These are phyloP conservation scores for Lepilemur ruficaudatus DNA, from an alignment of 2,797 vertebrate species.

Conservation along the genomic window DNA sequence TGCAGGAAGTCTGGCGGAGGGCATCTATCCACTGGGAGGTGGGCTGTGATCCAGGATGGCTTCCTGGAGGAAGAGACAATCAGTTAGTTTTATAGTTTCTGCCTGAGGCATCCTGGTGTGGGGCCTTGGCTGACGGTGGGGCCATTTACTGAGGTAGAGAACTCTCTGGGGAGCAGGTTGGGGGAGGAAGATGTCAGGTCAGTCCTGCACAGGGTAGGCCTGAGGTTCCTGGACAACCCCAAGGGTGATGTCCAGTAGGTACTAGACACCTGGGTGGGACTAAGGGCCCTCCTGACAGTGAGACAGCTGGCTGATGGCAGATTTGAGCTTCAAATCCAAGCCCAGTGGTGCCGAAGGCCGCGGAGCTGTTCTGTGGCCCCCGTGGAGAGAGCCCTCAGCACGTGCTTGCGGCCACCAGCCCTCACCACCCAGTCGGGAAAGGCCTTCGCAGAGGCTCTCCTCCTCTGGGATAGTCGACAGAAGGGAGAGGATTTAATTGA, in stretches of 20 bases:
- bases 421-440: not conserved
- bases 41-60: not conserved
- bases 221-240: not conserved
- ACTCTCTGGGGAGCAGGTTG: not conserved
- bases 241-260: no score
- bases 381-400: not conserved
- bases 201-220: not conserved
- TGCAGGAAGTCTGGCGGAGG: not conserved
- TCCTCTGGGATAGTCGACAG: constrained; percentile 2
- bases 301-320: not conserved
- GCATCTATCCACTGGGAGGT: not conserved
- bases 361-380: not conserved
- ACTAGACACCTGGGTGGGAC: fast-evolving
- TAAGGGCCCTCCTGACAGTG: not conserved
- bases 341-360: no score
- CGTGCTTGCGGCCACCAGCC: not conserved
- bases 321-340: not conserved
- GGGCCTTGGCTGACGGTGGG: not conserved
- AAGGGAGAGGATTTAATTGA: constrained; percentile 50
- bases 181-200: not conserved
- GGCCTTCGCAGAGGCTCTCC: not conserved
- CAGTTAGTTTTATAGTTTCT: not conserved
- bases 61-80: not conserved
- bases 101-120: no score
- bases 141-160: not conserved